Conservation (phyloP, 2,113 vertebrate species). For the human region DNA sequence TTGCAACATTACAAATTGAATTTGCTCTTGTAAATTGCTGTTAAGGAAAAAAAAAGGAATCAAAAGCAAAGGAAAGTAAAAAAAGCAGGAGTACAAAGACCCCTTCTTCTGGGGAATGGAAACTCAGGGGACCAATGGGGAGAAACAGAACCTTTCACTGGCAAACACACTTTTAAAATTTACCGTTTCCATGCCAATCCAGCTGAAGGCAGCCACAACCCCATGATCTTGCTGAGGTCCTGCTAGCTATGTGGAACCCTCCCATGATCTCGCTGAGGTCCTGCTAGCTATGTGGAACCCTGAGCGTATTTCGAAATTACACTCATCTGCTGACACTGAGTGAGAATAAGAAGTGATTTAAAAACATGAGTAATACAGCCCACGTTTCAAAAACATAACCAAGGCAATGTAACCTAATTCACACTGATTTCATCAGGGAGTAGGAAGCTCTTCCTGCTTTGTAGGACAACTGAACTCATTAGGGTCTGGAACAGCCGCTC, state of each 20-base stretch:
- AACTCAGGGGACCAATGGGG: not conserved
- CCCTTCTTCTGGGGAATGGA: constrained; percentile 31
- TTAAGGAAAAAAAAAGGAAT: constrained; percentile 62
- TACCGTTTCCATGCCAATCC: not conserved
- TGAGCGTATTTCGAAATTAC: not conserved
- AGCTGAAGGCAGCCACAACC: not conserved
- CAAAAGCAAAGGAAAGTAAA: constrained; percentile 49
- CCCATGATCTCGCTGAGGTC: no score
- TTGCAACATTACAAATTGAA: constrained; percentile 74
- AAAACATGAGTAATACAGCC: not conserved
- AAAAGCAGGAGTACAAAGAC: constrained; percentile 36
- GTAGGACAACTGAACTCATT: not conserved
- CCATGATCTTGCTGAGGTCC: no score
- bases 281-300: not conserved
- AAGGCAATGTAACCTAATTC: not conserved
- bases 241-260: no score
- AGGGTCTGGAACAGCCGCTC: not conserved
- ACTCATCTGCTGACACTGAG: not conserved
- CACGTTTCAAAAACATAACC: not conserved
- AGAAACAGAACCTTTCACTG: not conserved
- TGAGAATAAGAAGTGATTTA: not conserved
- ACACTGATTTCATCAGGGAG: fast-evolving
- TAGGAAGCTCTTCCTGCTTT: not conserved
- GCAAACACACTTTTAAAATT: not conserved
- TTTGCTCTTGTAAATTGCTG: constrained; percentile 72